These are phyloP conservation scores for Lapara coniferarum DNA, from an alignment of 2,888 invertebrate genomes.

Conservation along the genomic window DNA sequence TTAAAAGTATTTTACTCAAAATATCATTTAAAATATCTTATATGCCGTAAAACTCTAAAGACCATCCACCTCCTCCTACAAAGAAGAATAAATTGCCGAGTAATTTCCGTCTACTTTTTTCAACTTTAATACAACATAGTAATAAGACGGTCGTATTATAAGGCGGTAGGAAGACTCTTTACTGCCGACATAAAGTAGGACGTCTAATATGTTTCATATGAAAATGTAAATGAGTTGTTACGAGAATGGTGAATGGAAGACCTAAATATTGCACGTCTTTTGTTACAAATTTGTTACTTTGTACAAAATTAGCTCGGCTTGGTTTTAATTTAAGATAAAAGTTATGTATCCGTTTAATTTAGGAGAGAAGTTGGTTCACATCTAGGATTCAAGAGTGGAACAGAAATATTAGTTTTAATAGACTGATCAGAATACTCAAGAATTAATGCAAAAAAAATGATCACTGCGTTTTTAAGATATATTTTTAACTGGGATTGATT, in stretches of 20 bases:
- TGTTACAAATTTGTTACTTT: constrained; percentile 23
- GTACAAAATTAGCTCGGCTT: background rate
- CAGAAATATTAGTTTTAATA: too few species aligned
- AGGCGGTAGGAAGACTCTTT: constrained; percentile 24
- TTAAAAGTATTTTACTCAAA: too few species aligned
- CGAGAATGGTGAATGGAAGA: constrained; percentile 19
- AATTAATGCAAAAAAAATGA: too few species aligned
- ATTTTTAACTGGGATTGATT: too few species aligned
- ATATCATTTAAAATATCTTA: too few species aligned
- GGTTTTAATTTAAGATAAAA: background rate
- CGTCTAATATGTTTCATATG: constrained; percentile 36
- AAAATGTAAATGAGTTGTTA: constrained; percentile 37
- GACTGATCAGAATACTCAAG: too few species aligned
- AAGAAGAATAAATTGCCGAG: constrained; percentile 14
- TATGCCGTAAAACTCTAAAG: background rate
- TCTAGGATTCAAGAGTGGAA: too few species aligned
- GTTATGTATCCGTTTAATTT: too few species aligned
- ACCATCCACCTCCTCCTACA: background rate
- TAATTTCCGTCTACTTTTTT: constrained; percentile 22
- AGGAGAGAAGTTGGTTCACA: too few species aligned
- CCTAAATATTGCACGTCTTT: constrained; percentile 23
- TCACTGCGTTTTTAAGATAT: too few species aligned
- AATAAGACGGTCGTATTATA: constrained; percentile 9
- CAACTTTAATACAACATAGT: constrained; percentile 22
- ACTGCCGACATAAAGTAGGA: constrained; percentile 27